Conservation (phyloP, 2,888 invertebrate species). For the Chloromyia formosa region DNA sequence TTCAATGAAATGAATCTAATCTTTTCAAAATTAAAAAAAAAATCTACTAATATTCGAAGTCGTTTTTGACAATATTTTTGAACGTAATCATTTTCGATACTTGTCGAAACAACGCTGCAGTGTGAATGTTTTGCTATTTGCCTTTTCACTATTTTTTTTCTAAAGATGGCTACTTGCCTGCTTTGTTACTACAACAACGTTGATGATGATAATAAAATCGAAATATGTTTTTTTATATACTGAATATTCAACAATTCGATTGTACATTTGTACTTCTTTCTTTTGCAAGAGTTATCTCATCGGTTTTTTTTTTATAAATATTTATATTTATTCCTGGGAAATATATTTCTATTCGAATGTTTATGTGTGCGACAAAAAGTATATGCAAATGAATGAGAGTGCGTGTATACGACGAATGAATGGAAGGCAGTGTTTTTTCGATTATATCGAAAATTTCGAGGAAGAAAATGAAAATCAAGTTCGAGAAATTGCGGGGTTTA, state of each 20-base stretch:
- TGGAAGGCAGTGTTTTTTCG: conserved; percentile 40
- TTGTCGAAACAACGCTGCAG: conserved; percentile 61
- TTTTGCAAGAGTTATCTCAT: conserved; percentile 29
- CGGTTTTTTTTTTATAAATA: conserved; percentile 20
- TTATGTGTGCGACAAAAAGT: background rate
- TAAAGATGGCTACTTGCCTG: too few relatives aligned
- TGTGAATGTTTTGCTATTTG: conserved; percentile 52
- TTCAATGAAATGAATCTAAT: background rate
- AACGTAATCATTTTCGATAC: conserved; percentile 50
- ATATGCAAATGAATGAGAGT: conserved; percentile 43
- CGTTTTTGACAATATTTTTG: background rate
- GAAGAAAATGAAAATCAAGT: background rate
- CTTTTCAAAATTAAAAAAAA: background rate
- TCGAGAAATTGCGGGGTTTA: conserved; percentile 16
- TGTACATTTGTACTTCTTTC: too few relatives aligned
- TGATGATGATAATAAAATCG: too few relatives aligned
- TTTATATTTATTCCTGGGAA: conserved; percentile 2
- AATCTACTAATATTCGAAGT: background rate
- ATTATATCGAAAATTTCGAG: conserved; percentile 33
- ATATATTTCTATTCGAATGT: background rate
- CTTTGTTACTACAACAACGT: too few relatives aligned
- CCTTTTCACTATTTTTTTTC: conserved; percentile 46
- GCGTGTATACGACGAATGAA: conserved; percentile 46
- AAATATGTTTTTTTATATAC: too few relatives aligned
- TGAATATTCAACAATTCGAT: too few relatives aligned